Percentiles rank a stretch among this genome's conserved stretches.
These are phyloP conservation scores for Cydia fagiglandana DNA, from an alignment of 1,140 invertebrate species.

Conservation along the genomic window DNA sequence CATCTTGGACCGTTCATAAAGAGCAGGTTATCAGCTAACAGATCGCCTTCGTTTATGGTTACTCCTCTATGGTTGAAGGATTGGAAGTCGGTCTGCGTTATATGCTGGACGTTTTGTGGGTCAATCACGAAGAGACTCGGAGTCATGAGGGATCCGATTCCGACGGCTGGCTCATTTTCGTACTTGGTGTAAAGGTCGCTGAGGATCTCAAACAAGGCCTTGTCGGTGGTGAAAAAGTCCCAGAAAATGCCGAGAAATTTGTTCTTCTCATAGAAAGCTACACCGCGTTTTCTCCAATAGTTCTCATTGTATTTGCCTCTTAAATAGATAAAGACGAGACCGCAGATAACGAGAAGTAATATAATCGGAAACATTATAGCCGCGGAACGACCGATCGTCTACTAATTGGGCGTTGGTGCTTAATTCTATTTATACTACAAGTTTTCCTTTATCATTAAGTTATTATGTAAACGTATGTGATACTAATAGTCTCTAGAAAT, in stretches of 20 bases:
- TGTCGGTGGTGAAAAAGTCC: background rate
- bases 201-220: background rate
- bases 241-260: slow-evolving; percentile 32
- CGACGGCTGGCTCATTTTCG: slow-evolving; percentile 41
- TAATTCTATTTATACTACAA: slow-evolving; percentile 18
- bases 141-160: slow-evolving; percentile 49
- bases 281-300: slow-evolving; percentile 43
- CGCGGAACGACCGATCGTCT: background rate
- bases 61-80: slow-evolving; percentile 65
- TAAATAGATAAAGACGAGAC: background rate
- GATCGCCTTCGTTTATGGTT: slow-evolving; percentile 55
- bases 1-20: slow-evolving; percentile 66
- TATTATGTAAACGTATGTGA: no score
- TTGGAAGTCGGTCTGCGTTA: slow-evolving; percentile 77
- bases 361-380: background rate
- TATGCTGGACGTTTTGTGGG: slow-evolving; percentile 75
- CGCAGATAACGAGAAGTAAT: background rate
- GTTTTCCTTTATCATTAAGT: background rate
- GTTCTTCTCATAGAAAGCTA: slow-evolving; percentile 31
- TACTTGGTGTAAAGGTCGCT: slow-evolving; percentile 5
- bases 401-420: background rate
- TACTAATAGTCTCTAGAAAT: no score
- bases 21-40: slow-evolving; percentile 61
- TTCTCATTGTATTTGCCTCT: slow-evolving; percentile 3
- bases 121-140: slow-evolving; percentile 70